Base-by-base conservation (phyloP, 2,797 vertebrate species). In the Nothura maculosa region DNA sequence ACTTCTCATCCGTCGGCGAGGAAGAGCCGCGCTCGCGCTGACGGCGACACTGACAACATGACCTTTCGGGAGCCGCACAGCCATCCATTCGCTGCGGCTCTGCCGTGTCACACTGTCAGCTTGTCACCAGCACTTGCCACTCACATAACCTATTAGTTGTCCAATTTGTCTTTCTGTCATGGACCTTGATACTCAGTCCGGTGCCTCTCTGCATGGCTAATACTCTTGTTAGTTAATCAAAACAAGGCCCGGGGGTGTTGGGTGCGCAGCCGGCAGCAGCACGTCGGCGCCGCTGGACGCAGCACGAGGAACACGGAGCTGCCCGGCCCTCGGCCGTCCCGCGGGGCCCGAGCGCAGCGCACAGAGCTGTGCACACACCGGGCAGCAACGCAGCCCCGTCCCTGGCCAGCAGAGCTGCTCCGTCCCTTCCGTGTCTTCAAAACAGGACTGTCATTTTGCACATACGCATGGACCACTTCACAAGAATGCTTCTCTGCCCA, bases 121-220 rank as follows among this genome's bases (percentile, higher is more conserved):
- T 32, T 61, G 38, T 91, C 96, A 90, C 94, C 87, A 67, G 25
- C 54, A 55, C 86, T 75, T 89, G 62, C 84, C 88, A 68, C 67
- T 93, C 91, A 93, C 42, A 57, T 18, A 82, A 79, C 79, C 82
- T 78, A 66, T 85, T 83, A 85, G 75, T 67, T 87, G 92, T 87
- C 86, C 89, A 79, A 60, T 92, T 94, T 94, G 76, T 96, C 79
- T 89, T 92, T 81, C 91, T 88, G 68, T 67, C 88, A 58, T 1
- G 19, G 79, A 38, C 73, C 47, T 14, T 68, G 80, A 90, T 55
- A 60, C 54, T 84, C 68, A 85, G 74, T 64, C 74, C 78, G 73
- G 79, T 9, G 52, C 60, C 58, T 88, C 70, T 12, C 6, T 67
- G 89, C 89, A 87, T 87, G 69, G 69, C 69, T 89, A 94, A 72